Evolutionary conservation across 2,113 vertebrate species (phyloP), one percentile per base, ranked within the genome.

Genomic region (Reinhardtius hippoglossoides): DNA sequence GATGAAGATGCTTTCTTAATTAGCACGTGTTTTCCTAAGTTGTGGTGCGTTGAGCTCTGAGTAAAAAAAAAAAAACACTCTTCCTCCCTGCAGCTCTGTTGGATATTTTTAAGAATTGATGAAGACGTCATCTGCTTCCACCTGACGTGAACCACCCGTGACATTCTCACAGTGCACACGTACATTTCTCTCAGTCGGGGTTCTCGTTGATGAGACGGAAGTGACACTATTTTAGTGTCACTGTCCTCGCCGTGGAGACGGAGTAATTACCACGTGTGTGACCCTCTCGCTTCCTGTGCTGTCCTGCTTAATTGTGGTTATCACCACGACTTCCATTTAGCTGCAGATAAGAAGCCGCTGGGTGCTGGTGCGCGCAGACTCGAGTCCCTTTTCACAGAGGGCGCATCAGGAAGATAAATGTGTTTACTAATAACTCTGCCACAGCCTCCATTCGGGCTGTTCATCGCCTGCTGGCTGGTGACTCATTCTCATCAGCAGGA

Each of bases 271-370:
- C 90, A 87, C 87, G 91, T 87, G 89, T 91, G 87, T 90, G 93
- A 89, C 95, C 94, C 96, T 92, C 90, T 93, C 89, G 90, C 74
- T 59, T 86, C 71, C 81, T 67, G 70, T 58, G 75, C 85, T 76
- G 84, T 88, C 75, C 78, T 61, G 78, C 74, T 82, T 95, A 96
- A 97, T 96, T 96, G 94, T 90, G 93, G 90, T 91, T 95, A 94
- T 95, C 93, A 80, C 93, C 90, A 89, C 92, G 67, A 88, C 94
- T 95, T 94, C 95, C 94, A 93, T 95, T 90, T 96, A 95, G 93
- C 92, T 75, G 82, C 88, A 91, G 92, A 95, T 95, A 96, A 95
- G 93, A 89, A 94, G 92, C 92, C 86, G 78, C 88, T 91, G 83
- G 81, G 64, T 81, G 79, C 70, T 62, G 31, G 91, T 82, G 82